Conservation (phyloP, 53 echinoderm and acorn worm species). For the Pentamera pediparva region DNA sequence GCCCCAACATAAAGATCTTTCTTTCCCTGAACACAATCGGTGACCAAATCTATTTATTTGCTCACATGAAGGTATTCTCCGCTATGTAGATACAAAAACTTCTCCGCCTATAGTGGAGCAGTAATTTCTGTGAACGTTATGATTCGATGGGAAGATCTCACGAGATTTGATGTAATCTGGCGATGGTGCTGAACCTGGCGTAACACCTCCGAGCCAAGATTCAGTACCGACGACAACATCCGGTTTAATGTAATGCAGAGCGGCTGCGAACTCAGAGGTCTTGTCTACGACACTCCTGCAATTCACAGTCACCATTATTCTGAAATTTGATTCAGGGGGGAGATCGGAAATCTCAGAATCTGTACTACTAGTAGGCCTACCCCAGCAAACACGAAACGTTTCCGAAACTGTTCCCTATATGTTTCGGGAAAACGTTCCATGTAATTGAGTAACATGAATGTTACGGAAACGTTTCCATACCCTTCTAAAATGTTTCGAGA, state of each 20-base stretch:
- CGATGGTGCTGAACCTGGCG: not conserved
- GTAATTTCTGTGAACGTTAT: not conserved
- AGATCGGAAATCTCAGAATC: not conserved
- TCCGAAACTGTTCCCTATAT: too few relatives aligned
- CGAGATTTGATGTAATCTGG: not conserved
- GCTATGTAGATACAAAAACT: not conserved
- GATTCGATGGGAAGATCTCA: not conserved
- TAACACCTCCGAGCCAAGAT: constrained; percentile 1
- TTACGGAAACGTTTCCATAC: too few relatives aligned
- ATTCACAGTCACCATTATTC: constrained; percentile 4
- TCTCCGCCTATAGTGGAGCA: not conserved
- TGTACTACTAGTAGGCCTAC: not conserved
- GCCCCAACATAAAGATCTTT: constrained; percentile 5
- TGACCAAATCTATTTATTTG: not conserved
- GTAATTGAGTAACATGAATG: too few relatives aligned
- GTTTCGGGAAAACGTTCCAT: too few relatives aligned
- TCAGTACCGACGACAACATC: not conserved
- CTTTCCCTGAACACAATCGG: not conserved
- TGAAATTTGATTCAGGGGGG: not conserved
- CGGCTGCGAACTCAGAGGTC: not conserved
- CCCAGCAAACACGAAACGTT: too few relatives aligned
- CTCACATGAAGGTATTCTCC: not conserved
- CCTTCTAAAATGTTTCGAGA: too few relatives aligned
- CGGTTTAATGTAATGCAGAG: not conserved
- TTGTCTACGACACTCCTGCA: constrained; percentile 2